Evolutionary conservation across 2,888 invertebrate genomes (phyloP).

Genomic region (Hyppa rectilinea): DNA sequence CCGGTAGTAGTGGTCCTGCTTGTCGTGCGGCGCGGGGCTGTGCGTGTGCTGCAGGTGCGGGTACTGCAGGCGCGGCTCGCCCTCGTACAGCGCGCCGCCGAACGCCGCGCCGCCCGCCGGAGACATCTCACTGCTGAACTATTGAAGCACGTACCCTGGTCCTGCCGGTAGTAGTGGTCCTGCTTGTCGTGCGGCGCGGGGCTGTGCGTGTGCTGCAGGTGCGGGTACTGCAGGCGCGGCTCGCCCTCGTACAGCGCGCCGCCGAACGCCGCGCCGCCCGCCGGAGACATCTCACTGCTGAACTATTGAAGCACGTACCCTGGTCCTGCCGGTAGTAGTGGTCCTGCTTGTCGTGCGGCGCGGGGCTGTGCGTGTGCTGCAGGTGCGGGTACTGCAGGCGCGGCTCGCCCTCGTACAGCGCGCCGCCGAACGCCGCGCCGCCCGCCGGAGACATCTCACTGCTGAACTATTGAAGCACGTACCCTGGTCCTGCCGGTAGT

Average conservation of each 20-base stretch:
- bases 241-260: slow-evolving; percentile 58
- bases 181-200: slow-evolving; percentile 54
- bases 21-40: slow-evolving; percentile 52
- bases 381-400: slow-evolving; percentile 67
- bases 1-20: slow-evolving; percentile 78
- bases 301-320: no score
- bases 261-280: slow-evolving; percentile 74
- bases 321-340: slow-evolving; percentile 82
- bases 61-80: slow-evolving; percentile 65
- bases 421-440: slow-evolving; percentile 71
- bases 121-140: no score
- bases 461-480: no score
- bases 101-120: slow-evolving; percentile 74
- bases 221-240: slow-evolving; percentile 66
- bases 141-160: no score
- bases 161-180: slow-evolving; percentile 81
- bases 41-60: slow-evolving; percentile 63
- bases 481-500: no score
- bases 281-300: no score
- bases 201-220: slow-evolving; percentile 62
- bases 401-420: slow-evolving; percentile 58
- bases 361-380: slow-evolving; percentile 64
- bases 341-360: slow-evolving; percentile 61
- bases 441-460: slow-evolving; percentile 74
- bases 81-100: slow-evolving; percentile 62